Evolutionary conservation across 2,888 invertebrate species (phyloP).

Genomic region (Harpagoxenus sublaevis): DNA sequence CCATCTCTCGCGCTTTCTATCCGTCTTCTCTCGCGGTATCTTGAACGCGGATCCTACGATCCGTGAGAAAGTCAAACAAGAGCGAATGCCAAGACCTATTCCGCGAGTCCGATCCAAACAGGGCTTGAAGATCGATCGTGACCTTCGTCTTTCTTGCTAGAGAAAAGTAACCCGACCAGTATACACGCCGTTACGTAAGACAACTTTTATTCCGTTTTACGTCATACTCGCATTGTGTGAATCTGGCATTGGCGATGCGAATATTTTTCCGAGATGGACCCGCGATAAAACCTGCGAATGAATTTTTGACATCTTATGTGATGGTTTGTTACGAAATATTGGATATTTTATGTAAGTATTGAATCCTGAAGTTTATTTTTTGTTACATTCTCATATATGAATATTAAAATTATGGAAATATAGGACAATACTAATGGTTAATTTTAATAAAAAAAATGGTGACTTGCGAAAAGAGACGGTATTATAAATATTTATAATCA

Average conservation of each 20-base stretch:
- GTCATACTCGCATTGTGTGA: slow-evolving; percentile 31
- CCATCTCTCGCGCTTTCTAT: background rate
- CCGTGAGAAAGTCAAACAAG: slow-evolving; percentile 60
- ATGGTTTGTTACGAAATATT: slow-evolving; percentile 11
- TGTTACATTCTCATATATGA: background rate
- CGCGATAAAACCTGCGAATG: background rate
- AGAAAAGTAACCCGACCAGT: slow-evolving; percentile 40
- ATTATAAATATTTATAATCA: background rate
- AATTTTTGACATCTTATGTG: background rate
- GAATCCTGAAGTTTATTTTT: background rate
- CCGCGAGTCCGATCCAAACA: slow-evolving; percentile 32
- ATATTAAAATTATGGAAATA: slow-evolving; percentile 3
- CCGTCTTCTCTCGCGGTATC: background rate
- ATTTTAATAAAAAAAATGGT: background rate
- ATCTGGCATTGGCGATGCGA: slow-evolving; percentile 17
- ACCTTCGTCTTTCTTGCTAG: slow-evolving; percentile 49
- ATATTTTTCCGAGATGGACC: slow-evolving; percentile 19
- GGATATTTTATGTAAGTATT: background rate
- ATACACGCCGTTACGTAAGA: slow-evolving; percentile 28
- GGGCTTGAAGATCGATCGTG: slow-evolving; percentile 51
- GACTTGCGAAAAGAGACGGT: background rate
- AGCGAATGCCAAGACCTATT: slow-evolving; percentile 56
- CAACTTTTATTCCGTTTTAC: slow-evolving; percentile 50
- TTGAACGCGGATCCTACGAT: slow-evolving; percentile 31
- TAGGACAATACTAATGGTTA: background rate